phyloP scores from a whole-genome alignment of 2,888 invertebrate species.

The Napeogenes inachia region DNA sequence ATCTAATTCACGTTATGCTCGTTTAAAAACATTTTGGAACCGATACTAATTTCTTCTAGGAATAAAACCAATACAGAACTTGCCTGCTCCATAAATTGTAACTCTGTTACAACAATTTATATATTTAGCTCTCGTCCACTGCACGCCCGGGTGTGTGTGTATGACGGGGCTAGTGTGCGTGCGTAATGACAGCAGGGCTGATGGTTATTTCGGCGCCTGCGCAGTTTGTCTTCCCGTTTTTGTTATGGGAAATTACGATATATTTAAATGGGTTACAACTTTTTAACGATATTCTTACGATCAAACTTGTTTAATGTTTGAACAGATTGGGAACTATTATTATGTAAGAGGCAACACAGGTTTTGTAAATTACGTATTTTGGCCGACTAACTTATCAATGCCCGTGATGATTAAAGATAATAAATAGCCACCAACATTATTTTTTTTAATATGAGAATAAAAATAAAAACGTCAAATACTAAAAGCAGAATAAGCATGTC shows the following conservation, averaged over 20 bases:
- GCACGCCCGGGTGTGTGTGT: conserved; percentile 13
- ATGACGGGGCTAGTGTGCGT: conserved; percentile 12
- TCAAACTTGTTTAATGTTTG: conserved; percentile 8
- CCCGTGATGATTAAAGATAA: too few species aligned
- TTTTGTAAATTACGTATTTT: too few species aligned
- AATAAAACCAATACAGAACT: conserved; percentile 23
- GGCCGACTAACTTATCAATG: too few species aligned
- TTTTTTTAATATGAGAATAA: too few species aligned
- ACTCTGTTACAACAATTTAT: conserved; percentile 31
- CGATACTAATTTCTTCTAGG: conserved; percentile 14
- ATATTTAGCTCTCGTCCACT: conserved; percentile 44
- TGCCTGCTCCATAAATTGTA: conserved; percentile 43
- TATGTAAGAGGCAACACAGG: not conserved
- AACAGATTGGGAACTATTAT: conserved; percentile 3
- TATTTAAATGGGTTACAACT: conserved; percentile 14
- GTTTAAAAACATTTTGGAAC: not conserved
- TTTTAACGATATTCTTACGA: conserved; percentile 16
- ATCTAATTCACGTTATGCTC: conserved; percentile 8
- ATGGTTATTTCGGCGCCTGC: conserved; percentile 42
- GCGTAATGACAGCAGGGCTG: conserved; percentile 49
- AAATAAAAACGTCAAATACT: too few species aligned
- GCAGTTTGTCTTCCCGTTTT: conserved; percentile 57
- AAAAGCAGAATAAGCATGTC: too few species aligned
- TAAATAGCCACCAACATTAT: too few species aligned
- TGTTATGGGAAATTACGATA: conserved; percentile 18